A percentile compares a stretch with the other conserved stretches of the same genome.
Conservation (phyloP, 2,797 vertebrate genomes). For the Liasis olivaceus region DNA sequence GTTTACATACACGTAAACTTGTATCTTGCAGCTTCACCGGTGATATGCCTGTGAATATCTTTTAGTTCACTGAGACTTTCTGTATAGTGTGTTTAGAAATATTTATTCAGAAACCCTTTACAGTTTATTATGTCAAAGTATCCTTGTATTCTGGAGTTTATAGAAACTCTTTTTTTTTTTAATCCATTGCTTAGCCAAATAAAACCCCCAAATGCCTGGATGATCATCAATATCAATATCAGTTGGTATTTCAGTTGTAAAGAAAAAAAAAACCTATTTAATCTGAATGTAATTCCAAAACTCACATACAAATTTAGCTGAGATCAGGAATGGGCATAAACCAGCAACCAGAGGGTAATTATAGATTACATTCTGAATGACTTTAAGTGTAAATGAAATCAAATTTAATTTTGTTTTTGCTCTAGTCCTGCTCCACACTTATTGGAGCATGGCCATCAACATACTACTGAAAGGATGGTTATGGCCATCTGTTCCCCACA, state of each 20-base stretch:
- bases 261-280: background rate
- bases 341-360: background rate
- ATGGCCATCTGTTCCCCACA: background rate
- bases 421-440: background rate
- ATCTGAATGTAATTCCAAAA: background rate
- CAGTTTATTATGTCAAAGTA: background rate
- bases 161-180: background rate
- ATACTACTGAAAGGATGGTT: background rate
- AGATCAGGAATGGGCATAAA: background rate
- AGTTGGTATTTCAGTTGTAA: background rate
- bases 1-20: background rate
- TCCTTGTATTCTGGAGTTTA: background rate
- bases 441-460: background rate
- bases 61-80: background rate
- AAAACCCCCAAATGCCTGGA: background rate
- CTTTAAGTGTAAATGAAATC: background rate
- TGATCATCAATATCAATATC: background rate
- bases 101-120: background rate
- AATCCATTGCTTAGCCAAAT: background rate
- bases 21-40: no score
- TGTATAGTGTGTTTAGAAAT: background rate
- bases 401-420: background rate
- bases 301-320: background rate
- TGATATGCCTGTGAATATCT: background rate
- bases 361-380: background rate